Conservation (phyloP, 2,888 invertebrate genomes). For the Scrobipalpa costella region DNA sequence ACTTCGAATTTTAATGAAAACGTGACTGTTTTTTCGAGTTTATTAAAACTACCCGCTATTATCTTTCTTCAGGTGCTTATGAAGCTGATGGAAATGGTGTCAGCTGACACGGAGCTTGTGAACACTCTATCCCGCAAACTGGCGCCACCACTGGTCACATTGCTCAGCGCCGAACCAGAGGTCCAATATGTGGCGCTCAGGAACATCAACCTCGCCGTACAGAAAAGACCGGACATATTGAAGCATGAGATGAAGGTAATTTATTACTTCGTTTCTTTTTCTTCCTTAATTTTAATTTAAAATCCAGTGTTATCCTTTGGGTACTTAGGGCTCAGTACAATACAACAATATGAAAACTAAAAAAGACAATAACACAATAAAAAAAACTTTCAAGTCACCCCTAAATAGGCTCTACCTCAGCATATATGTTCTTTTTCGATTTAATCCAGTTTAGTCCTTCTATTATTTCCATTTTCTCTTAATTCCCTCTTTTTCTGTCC, state of each 20-base stretch:
- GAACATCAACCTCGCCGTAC: slow-evolving; percentile 99
- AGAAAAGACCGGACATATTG: slow-evolving; percentile 98
- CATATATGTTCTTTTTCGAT: too few relatives aligned
- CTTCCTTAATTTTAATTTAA: too few relatives aligned
- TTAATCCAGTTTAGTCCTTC: too few relatives aligned
- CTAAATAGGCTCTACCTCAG: too few relatives aligned
- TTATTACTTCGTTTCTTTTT: background rate
- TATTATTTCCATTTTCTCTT: background rate
- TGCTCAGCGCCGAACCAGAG: slow-evolving; percentile 98
- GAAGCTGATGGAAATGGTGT: slow-evolving; percentile 99
- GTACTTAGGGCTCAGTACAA: too few relatives aligned
- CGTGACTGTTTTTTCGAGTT: too few relatives aligned
- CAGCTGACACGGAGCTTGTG: slow-evolving; percentile 96
- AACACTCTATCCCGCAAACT: slow-evolving; percentile 96
- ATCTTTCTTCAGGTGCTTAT: slow-evolving; percentile 86
- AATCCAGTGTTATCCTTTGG: too few relatives aligned
- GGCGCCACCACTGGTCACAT: slow-evolving; percentile 98
- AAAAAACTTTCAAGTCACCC: too few relatives aligned
- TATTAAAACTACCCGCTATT: background rate
- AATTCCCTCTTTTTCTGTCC: background rate
- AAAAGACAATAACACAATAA: too few relatives aligned
- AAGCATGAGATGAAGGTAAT: slow-evolving; percentile 99
- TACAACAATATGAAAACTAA: too few relatives aligned
- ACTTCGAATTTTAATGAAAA: background rate
- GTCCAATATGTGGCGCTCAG: slow-evolving; percentile 99